phyloP scores from a whole-genome alignment of 2,888 invertebrate genomes.

The Drosophila subquinaria region DNA sequence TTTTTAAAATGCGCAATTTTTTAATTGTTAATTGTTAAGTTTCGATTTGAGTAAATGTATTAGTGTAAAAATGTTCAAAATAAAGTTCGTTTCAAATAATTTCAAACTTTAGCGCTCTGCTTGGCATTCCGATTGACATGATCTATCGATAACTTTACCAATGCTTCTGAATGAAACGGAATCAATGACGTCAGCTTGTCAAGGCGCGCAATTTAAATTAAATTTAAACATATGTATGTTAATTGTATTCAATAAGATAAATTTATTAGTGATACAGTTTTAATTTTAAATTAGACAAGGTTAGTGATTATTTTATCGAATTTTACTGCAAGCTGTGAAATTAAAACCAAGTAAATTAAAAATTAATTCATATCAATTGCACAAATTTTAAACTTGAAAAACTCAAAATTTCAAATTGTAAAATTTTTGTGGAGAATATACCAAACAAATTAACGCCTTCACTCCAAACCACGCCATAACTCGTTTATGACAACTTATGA shows the following conservation, averaged over 20 bases:
- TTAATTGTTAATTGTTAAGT: constrained; percentile 6
- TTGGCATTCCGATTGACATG: background rate
- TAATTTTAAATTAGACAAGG: background rate
- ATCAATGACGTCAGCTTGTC: background rate
- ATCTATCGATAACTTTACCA: background rate
- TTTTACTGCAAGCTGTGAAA: background rate
- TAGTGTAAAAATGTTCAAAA: background rate
- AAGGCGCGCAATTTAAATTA: background rate
- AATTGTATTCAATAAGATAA: background rate
- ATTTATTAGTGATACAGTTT: background rate
- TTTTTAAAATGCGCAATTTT: background rate
- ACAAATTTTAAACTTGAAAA: no score
- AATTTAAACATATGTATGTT: background rate
- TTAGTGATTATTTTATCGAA: background rate
- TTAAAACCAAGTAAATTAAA: no score
- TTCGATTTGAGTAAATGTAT: background rate
- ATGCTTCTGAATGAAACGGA: background rate
- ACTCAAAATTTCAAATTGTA: no score
- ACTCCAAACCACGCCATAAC: no score
- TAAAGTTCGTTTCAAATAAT: background rate
- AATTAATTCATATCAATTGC: no score
- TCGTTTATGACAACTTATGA: no score
- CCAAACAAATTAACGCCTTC: no score
- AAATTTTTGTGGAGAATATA: no score
- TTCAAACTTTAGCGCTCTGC: background rate